These are phyloP conservation scores for Enteromius treurensis DNA, from an alignment of 2,797 vertebrate genomes.

Conservation along the genomic window DNA sequence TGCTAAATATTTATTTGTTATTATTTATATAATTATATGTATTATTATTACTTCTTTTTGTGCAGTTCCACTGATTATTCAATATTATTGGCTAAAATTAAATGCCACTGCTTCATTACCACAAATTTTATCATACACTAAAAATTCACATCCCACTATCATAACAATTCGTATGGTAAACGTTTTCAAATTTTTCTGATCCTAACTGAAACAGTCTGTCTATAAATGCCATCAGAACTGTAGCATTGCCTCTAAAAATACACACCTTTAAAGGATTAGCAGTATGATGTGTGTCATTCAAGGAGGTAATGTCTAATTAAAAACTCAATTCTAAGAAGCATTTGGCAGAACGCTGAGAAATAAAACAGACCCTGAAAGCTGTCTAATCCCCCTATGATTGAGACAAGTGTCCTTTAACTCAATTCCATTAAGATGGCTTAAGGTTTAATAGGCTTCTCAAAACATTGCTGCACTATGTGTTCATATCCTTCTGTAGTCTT, in stretches of 20 bases:
- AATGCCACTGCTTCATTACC: neutral
- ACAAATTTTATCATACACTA: neutral
- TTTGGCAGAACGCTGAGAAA: slow-evolving; percentile 21
- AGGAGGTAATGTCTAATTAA: slow-evolving; percentile 37
- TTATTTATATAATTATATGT: neutral
- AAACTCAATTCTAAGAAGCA: slow-evolving; percentile 44
- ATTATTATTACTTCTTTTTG: neutral
- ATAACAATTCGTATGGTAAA: neutral
- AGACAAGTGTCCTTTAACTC: slow-evolving; percentile 50
- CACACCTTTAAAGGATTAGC: neutral
- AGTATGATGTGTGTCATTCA: slow-evolving; percentile 24
- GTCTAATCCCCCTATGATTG: slow-evolving; percentile 41
- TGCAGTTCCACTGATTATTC: neutral
- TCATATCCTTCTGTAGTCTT: slow-evolving; percentile 23
- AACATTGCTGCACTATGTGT: slow-evolving; percentile 28
- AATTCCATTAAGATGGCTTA: slow-evolving; percentile 50
- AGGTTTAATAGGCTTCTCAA: slow-evolving; percentile 39
- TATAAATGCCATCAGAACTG: neutral
- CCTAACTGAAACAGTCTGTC: neutral
- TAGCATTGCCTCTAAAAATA: neutral
- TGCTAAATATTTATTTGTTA: neutral
- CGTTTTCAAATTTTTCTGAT: neutral
- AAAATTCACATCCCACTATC: neutral
- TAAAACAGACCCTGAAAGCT: slow-evolving; percentile 31
- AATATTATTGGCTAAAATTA: neutral